phyloP scores from a whole-genome alignment of 1,140 invertebrate species.

The Samia ricini region DNA sequence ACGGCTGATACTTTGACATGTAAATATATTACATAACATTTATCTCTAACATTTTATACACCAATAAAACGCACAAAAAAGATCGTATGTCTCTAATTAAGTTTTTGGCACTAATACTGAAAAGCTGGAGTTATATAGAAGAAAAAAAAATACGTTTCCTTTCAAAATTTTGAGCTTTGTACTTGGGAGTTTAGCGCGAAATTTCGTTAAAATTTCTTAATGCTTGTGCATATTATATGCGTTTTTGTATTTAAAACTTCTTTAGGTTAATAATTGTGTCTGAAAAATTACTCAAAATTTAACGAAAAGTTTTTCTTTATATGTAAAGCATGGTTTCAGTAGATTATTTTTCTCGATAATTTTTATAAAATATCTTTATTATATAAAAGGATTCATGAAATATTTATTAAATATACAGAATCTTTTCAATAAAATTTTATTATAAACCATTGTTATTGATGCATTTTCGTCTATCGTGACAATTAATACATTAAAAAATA shows the following conservation, averaged over 20 bases:
- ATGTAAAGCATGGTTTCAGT: not conserved
- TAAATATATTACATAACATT: not conserved
- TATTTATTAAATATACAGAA: too few relatives aligned
- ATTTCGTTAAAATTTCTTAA: conserved; percentile 18
- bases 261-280: not conserved
- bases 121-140: too few relatives aligned
- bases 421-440: too few relatives aligned
- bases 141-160: conserved; percentile 33
- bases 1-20: not conserved
- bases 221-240: conserved; percentile 13
- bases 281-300: too few relatives aligned
- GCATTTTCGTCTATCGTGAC: too few relatives aligned
- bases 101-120: not conserved
- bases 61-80: not conserved
- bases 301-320: not conserved
- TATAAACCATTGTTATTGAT: too few relatives aligned
- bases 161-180: conserved; percentile 19
- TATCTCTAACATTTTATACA: not conserved
- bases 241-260: not conserved
- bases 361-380: not conserved
- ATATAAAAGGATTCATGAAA: too few relatives aligned
- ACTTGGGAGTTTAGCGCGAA: conserved; percentile 15
- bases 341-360: not conserved
- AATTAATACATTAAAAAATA: too few relatives aligned
- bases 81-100: not conserved